Evolutionary conservation across 64 coral and sea anemone genomes (phyloP).

Genomic region (Pachyseris speciosa): DNA sequence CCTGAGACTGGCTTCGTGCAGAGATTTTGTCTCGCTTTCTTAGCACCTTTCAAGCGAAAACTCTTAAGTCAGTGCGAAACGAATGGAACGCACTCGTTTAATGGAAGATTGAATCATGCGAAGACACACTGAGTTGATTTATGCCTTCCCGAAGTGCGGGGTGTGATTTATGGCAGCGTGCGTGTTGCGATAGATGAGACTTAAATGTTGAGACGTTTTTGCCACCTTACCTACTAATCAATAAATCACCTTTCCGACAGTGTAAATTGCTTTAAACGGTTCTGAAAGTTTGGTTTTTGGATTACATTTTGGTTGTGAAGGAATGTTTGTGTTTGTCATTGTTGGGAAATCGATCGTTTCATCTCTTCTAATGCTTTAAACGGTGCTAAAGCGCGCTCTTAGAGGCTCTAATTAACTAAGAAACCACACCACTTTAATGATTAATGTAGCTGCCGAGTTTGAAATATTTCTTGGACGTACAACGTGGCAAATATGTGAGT

Average conservation of each 20-base stretch:
- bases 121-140: background rate
- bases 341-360: background rate
- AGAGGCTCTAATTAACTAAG: constrained; percentile 34
- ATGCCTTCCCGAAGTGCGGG: background rate
- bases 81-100: background rate
- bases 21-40: constrained; percentile 47
- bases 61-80: background rate
- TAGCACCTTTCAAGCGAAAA: background rate
- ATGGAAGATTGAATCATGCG: background rate
- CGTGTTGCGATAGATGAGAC: constrained; percentile 23
- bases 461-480: constrained; percentile 5
- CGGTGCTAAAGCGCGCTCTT: constrained; percentile 21
- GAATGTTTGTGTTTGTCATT: background rate
- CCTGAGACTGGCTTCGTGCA: constrained; percentile 61
- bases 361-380: constrained; percentile 36
- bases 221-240: constrained; percentile 14
- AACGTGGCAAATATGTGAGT: background rate
- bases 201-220: constrained; percentile 17
- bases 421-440: background rate
- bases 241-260: constrained; percentile 29
- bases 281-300: background rate
- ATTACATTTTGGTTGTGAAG: constrained; percentile 20
- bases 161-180: constrained; percentile 10
- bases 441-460: background rate
- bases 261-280: constrained; percentile 16